Conservation (phyloP, 2,797 vertebrate species). For the Gambusia yucatana region DNA sequence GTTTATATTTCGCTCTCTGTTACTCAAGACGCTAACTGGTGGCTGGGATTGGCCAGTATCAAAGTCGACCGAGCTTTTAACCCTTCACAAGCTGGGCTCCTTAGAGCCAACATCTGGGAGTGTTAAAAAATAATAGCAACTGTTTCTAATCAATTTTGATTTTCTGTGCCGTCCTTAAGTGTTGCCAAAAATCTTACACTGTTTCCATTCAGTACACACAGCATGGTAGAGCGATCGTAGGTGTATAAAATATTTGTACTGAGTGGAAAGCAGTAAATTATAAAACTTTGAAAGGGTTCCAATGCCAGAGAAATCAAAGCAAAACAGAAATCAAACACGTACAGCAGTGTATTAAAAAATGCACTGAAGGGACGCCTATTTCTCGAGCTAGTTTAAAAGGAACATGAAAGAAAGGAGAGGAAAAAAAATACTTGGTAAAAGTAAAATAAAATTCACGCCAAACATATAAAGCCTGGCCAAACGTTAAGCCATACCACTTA, state of each 20-base stretch:
- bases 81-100: not conserved
- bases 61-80: not conserved
- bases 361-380: not conserved
- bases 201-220: not conserved
- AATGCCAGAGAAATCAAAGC: not conserved
- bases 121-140: not conserved
- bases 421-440: not conserved
- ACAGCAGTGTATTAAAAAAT: not conserved
- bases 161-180: not conserved
- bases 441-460: not conserved
- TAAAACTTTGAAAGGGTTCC: not conserved
- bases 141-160: not conserved
- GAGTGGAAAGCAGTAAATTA: not conserved
- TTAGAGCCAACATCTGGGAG: not conserved
- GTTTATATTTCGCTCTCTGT: slow-evolving; percentile 36
- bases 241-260: not conserved
- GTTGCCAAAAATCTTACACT: not conserved
- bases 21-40: slow-evolving; percentile 15
- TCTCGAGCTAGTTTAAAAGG: not conserved
- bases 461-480: not conserved
- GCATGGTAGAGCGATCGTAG: not conserved
- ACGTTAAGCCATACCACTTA: not conserved
- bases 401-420: not conserved
- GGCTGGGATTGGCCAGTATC: not conserved
- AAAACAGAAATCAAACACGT: not conserved